Evolutionary conservation across 1,140 invertebrate species (phyloP), one percentile per base, ranked within the genome.

Genomic region (Episyrphus balteatus): DNA sequence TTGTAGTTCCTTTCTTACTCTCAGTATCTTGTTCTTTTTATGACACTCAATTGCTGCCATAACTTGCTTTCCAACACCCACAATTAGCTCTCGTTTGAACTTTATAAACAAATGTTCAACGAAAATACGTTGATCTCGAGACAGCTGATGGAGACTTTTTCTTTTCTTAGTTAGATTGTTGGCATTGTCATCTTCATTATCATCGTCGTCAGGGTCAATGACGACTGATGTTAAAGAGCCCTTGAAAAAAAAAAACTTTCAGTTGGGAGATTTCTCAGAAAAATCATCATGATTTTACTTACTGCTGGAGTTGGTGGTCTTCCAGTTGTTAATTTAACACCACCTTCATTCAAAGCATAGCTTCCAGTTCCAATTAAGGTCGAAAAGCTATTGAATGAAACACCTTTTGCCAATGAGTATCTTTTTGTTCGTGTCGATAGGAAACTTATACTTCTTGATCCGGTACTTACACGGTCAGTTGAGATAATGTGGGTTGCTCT

Each of bases 61-160:
- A 9, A 66, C 63, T 19, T 53, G 42, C 26, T 58, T 60, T 14
- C 59, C 63, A 15, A 66, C 38, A 9, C 61, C 61, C 2, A 62
- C 55, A 30, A 66, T 46, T 17, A 66, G 11, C 5, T 61, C 61
- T 6, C 61, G 56, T 43, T 66, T 66, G 18, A 66, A 66, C 50
- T 64, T 66, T 13, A 66, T 59, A 42, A 61, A 38, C 42, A 61
- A 57, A 41, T 66, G 61, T 34, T 66, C 63, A 7, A 66, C 61
- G 32, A 61, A 66, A 5, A 66, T 54, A 15, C 64, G 46, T 36
- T 62, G 55, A 34, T 55, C 55, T 21, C 61, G 59, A 17, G 50
- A 51, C 33, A 62, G 19, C 30, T 66, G 53, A 15, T 56, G 53
- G 47, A 59, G 39, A 1, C 3, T 26, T 26, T 26, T 26, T 26